Conservation (phyloP, 1,140 invertebrate genomes). For the Ceratina australensis region DNA sequence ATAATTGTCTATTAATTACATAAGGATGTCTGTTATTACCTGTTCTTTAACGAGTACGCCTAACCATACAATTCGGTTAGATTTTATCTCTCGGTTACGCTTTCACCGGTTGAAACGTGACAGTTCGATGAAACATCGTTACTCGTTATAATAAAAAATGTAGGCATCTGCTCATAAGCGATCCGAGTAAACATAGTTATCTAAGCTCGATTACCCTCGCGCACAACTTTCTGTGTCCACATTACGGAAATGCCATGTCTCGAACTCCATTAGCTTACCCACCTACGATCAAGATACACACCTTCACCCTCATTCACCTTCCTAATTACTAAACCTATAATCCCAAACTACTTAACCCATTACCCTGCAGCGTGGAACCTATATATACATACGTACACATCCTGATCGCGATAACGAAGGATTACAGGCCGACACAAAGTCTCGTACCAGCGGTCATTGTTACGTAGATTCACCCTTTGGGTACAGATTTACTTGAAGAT, state of each 20-base stretch:
- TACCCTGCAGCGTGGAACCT: background rate
- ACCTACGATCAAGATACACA: background rate
- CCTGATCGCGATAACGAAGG: background rate
- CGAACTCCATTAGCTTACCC: background rate
- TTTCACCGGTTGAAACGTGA: background rate
- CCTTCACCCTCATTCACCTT: background rate
- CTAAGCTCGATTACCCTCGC: background rate
- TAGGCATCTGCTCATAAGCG: too few species aligned
- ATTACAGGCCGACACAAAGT: too few species aligned
- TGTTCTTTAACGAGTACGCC: background rate
- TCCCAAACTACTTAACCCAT: constrained; percentile 12
- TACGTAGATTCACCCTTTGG: too few species aligned
- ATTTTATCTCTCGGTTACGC: background rate
- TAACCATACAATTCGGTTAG: background rate
- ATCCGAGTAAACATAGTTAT: background rate
- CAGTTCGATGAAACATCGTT: background rate
- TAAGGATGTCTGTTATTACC: background rate
- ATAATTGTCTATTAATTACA: background rate
- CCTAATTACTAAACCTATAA: background rate
- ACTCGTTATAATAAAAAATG: background rate
- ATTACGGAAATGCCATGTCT: background rate
- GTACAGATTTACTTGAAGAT: too few species aligned
- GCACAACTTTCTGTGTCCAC: too few species aligned
- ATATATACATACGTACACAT: too few species aligned
- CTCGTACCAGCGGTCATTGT: too few species aligned